Percentiles rank a stretch among this genome's conserved stretches.
These are phyloP conservation scores for Mylabris sibirica DNA, from an alignment of 2,888 invertebrate genomes.

Conservation along the genomic window DNA sequence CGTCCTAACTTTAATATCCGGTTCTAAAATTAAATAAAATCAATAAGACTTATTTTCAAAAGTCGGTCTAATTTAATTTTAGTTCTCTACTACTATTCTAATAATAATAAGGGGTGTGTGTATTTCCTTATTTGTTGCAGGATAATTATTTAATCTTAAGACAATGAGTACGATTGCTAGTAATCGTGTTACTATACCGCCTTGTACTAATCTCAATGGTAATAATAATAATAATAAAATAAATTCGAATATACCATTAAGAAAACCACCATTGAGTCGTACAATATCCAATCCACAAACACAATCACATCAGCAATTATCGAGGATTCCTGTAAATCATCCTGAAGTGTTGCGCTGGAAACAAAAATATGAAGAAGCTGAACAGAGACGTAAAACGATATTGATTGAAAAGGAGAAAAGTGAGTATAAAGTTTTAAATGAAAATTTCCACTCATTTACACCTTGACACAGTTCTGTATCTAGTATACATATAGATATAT, in stretches of 20 bases:
- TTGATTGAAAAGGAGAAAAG: slow-evolving; percentile 76
- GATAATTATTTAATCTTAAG: not conserved
- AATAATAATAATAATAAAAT: slow-evolving; percentile 19
- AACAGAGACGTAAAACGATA: slow-evolving; percentile 72
- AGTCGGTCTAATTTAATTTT: not conserved
- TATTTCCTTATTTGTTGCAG: not conserved
- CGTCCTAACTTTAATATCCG: slow-evolving; percentile 19
- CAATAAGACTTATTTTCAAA: not conserved
- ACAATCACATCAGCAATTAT: too few species aligned
- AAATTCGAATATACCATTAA: slow-evolving; percentile 56
- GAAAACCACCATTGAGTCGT: slow-evolving; percentile 46
- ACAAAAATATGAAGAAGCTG: slow-evolving; percentile 74
- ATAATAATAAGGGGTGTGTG: not conserved
- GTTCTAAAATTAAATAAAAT: slow-evolving; percentile 6
- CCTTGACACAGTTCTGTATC: not conserved
- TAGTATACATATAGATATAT: too few species aligned
- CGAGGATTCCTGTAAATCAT: slow-evolving; percentile 45
- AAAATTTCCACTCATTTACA: not conserved
- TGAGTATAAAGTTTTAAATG: slow-evolving; percentile 59
- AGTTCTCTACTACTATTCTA: not conserved
- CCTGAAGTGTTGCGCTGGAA: slow-evolving; percentile 70
- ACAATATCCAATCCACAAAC: slow-evolving; percentile 39
- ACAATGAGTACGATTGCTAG: slow-evolving; percentile 2
- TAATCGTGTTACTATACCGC: slow-evolving; percentile 15
- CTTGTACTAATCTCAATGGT: slow-evolving; percentile 21